Base-by-base conservation (phyloP, 2,113 vertebrate genomes). In the Ptilonorhynchus violaceus region DNA sequence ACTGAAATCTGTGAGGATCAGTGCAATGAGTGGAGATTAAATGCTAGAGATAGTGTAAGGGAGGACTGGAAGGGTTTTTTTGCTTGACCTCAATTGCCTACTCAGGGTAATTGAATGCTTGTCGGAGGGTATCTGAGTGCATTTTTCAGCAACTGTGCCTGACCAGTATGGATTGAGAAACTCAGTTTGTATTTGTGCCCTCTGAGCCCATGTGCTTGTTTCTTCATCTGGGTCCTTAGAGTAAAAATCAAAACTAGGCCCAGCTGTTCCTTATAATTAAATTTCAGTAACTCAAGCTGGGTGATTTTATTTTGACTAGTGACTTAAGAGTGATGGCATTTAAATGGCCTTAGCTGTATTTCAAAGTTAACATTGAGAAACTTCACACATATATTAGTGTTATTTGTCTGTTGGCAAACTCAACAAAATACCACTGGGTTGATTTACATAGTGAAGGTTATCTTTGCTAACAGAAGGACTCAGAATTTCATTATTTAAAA, bases 361-460 rank as follows among this genome's bases (percentile, higher is more conserved):
- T 96, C 91, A 96, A 93, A 97, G 91, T 95, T 93, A 96, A 72
- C 78, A 85, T 11, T 55, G 82, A 95, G 89, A 94, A 97, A 96
- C 84, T 94, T 97, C 93, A 85, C 70, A 95, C 62, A 92, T 90
- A 63, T 41, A 92, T 93, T 94, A 79, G 88, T 37, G 10, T 91
- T 95, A 92, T 95, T 96, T 97, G 86, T 93, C 87, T 93, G 80
- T 93, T 96, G 90, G 88, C 89, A 97, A 97, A 96, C 91, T 88
- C 79, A 92, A 93, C 85, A 90, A 93, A 95, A 96, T 84, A 93
- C 60, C 86, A 85, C 79, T 72, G 67, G 1, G 64, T 35, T 89
- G 89, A 97, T 97, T 97, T 95, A 82, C 93, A 95, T 83, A 91
- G 91, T 18, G 85, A 97, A 97, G 95, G 96, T 97, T 97, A 96